Evolutionary conservation across 2,797 vertebrate species (phyloP).

Genomic region (Serranus cabrilla): DNA sequence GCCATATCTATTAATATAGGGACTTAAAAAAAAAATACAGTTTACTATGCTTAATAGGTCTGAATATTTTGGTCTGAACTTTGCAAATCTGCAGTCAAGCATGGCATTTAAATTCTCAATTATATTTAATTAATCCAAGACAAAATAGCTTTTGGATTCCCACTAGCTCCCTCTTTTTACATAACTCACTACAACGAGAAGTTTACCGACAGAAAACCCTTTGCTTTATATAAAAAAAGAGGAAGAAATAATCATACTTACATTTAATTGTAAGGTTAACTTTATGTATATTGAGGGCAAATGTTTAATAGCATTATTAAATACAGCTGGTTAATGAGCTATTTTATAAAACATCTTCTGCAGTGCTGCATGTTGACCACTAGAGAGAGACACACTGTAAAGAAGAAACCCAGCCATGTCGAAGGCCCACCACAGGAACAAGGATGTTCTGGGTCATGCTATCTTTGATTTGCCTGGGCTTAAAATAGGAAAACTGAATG

Average conservation of each 20-base stretch:
- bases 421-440: neutral
- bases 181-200: neutral
- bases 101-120: neutral
- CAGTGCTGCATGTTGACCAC: constrained; percentile 2
- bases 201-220: neutral
- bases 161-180: no score
- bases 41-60: no score
- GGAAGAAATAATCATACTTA: no score
- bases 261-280: no score
- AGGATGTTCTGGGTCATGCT: neutral
- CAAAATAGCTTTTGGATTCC: neutral
- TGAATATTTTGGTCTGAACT: neutral
- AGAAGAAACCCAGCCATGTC: neutral
- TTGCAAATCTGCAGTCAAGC: neutral
- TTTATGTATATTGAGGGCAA: no score
- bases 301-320: no score
- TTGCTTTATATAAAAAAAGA: no score
- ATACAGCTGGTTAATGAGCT: no score
- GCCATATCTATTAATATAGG: neutral
- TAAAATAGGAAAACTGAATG: neutral
- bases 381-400: constrained; percentile 21
- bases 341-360: neutral
- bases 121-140: neutral
- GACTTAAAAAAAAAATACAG: no score
- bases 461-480: neutral